phyloP scores from a whole-genome alignment of 30 jellyfish, hydroid and myxozoan species.

The Catostylus mosaicus region DNA sequence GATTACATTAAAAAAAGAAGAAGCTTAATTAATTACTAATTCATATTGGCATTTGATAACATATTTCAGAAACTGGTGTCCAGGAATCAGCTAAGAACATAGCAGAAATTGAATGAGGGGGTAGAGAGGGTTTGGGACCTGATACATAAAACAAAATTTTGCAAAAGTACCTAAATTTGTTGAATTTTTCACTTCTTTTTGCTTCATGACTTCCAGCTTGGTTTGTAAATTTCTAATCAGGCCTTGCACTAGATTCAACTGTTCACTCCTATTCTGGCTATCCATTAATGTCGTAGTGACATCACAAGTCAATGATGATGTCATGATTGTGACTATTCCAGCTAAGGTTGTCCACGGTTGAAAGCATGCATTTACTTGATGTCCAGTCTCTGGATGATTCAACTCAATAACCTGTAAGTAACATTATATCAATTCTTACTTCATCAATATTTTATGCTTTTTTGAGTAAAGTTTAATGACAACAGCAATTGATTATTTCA shows the following conservation, averaged over 20 bases:
- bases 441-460: no score
- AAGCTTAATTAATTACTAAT: no score
- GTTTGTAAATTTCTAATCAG: slow-evolving; percentile 1
- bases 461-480: no score
- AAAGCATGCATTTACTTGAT: slow-evolving; percentile 36
- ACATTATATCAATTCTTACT: background rate
- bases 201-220: background rate
- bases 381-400: slow-evolving; percentile 42
- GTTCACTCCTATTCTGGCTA: background rate
- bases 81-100: no score
- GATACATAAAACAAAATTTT: no score
- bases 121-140: no score
- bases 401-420: slow-evolving; percentile 7
- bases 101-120: no score
- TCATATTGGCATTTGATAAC: no score
- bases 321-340: slow-evolving; percentile 25
- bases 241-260: slow-evolving; percentile 1
- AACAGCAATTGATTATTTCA: no score
- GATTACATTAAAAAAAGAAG: no score
- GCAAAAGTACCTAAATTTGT: background rate
- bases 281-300: background rate
- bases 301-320: background rate
- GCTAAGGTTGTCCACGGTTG: slow-evolving; percentile 45
- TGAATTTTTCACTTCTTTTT: background rate
- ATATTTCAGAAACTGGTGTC: no score